These are phyloP conservation scores for Luperina nickerlii DNA, from an alignment of 2,888 invertebrate genomes.

Conservation along the genomic window DNA sequence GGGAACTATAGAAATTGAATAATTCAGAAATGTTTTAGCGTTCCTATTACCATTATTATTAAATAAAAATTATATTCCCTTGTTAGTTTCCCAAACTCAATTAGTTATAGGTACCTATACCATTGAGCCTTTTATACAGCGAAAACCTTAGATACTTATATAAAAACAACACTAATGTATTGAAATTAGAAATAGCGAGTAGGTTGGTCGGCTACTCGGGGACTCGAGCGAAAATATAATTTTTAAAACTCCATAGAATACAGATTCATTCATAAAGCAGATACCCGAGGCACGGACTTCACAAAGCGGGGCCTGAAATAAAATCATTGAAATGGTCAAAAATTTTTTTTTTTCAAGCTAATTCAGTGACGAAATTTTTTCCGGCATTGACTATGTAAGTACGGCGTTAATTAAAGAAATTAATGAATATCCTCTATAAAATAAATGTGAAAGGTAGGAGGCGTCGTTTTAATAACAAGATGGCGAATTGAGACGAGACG, in stretches of 20 bases:
- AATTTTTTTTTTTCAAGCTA: background rate
- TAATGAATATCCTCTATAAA: background rate
- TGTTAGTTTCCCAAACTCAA: background rate
- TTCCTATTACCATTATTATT: no score
- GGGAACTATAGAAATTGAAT: background rate
- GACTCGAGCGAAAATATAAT: constrained; percentile 34
- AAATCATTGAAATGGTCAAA: constrained; percentile 26
- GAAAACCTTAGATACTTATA: background rate
- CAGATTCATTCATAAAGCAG: constrained; percentile 47
- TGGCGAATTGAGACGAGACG: background rate
- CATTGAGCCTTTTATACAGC: background rate
- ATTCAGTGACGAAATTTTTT: constrained; percentile 11
- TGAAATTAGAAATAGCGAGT: constrained; percentile 24
- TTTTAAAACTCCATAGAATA: constrained; percentile 51
- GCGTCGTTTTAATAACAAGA: background rate
- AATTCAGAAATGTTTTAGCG: no score
- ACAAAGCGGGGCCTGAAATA: constrained; percentile 27
- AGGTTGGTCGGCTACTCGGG: background rate
- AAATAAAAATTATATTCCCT: background rate
- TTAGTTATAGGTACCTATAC: background rate
- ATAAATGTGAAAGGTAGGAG: background rate
- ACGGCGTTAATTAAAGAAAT: constrained; percentile 19
- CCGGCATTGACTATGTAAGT: background rate
- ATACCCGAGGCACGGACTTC: constrained; percentile 2
- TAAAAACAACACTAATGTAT: constrained; percentile 15